A percentile compares a stretch with the other conserved stretches of the same genome.
Evolutionary conservation across 1,140 invertebrate genomes (phyloP).

Genomic region (Drosophila watanabei): DNA sequence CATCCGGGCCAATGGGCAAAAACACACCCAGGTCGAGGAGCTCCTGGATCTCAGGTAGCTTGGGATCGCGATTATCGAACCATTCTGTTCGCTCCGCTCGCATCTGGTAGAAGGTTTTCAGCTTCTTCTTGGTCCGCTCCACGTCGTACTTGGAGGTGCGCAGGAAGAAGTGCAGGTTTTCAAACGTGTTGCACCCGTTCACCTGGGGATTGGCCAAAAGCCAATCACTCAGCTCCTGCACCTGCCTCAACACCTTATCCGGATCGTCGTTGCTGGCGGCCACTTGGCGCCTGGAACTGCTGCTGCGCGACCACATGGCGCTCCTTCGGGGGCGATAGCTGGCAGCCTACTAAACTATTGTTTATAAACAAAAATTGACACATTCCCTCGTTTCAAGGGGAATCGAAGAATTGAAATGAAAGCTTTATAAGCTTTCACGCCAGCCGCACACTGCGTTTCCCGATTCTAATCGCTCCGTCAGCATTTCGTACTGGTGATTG

Average conservation of each 20-base stretch:
- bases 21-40: conserved; percentile 88
- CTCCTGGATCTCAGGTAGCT: conserved; percentile 87
- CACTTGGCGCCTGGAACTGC: conserved; percentile 28
- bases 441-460: neutral
- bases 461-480: conserved; percentile 20
- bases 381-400: conserved; percentile 8
- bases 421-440: conserved; percentile 36
- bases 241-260: conserved; percentile 49
- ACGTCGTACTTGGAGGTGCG: conserved; percentile 88
- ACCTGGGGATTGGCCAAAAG: conserved; percentile 74
- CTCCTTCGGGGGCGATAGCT: conserved; percentile 18
- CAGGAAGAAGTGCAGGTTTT: conserved; percentile 88
- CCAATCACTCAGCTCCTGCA: conserved; percentile 74
- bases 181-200: conserved; percentile 86
- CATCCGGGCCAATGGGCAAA: conserved; percentile 87
- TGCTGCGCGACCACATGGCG: conserved; percentile 47
- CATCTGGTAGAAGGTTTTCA: conserved; percentile 88
- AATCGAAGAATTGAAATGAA: conserved; percentile 11
- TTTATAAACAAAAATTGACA: conserved; percentile 44
- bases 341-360: conserved; percentile 41
- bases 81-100: conserved; percentile 87
- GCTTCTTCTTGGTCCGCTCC: conserved; percentile 87
- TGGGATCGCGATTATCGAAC: conserved; percentile 88
- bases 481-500: conserved; percentile 10
- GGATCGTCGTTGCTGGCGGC: conserved; percentile 24